These are phyloP conservation scores for Psittacula cyanocephala DNA, from an alignment of 2,113 vertebrate genomes.

Conservation along the genomic window DNA sequence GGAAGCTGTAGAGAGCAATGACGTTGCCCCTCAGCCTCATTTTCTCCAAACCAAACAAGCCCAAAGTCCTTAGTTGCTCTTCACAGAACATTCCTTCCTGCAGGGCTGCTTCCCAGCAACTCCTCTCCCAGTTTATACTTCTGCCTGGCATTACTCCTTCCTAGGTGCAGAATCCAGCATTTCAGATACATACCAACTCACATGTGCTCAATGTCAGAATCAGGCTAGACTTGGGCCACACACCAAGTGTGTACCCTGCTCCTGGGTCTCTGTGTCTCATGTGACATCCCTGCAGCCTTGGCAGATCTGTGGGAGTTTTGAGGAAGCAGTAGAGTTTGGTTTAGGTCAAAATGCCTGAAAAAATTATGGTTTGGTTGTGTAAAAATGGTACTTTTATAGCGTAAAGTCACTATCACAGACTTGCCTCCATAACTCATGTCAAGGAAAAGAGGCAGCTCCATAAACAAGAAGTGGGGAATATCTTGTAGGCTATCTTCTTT, in stretches of 20 bases:
- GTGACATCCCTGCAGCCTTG: not conserved
- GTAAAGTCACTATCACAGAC: not conserved
- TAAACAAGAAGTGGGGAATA: not conserved
- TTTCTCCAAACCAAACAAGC: not conserved
- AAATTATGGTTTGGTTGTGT: not conserved
- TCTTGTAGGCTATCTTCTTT: not conserved
- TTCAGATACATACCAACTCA: accelerated
- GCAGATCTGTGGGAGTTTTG: not conserved
- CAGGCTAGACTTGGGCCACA: not conserved
- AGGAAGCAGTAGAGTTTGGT: not conserved
- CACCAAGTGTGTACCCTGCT: not conserved
- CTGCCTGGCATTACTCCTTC: not conserved
- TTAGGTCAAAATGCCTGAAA: not conserved
- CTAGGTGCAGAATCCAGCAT: accelerated
- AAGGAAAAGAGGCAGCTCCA: not conserved
- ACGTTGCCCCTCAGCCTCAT: not conserved
- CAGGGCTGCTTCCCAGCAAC: not conserved
- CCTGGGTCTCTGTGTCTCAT: not conserved
- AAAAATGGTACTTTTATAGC: not conserved
- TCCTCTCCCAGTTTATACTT: not conserved
- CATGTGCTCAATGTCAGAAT: not conserved
- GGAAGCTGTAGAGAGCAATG: not conserved
- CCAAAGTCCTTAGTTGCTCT: not conserved
- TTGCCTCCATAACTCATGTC: not conserved
- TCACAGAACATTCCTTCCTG: not conserved